A percentile compares a stretch with the other conserved stretches of the same genome.
phyloP scores from a whole-genome alignment of 2,113 vertebrate genomes.

The Pelobates fuscus region DNA sequence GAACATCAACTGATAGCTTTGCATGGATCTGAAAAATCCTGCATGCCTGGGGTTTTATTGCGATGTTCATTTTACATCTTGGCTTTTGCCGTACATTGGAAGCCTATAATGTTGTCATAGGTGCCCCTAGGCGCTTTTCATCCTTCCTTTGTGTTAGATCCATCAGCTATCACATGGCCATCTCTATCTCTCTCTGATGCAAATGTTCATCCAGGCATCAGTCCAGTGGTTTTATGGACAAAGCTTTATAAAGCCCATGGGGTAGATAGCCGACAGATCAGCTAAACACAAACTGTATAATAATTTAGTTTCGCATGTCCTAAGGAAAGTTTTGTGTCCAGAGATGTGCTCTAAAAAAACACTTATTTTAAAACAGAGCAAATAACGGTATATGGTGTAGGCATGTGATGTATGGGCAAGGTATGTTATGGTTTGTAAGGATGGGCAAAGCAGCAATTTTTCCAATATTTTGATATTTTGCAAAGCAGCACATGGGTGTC shows the following conservation, averaged over 20 bases:
- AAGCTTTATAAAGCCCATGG: slow-evolving; percentile 31
- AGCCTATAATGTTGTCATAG: slow-evolving; percentile 18
- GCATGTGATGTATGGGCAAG: too few relatives aligned
- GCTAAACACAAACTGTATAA: slow-evolving; percentile 18
- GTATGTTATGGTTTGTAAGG: too few relatives aligned
- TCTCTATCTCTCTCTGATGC: slow-evolving; percentile 16
- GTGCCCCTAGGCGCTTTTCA: slow-evolving; percentile 30
- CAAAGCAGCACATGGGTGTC: too few relatives aligned
- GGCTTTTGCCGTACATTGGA: slow-evolving; percentile 37
- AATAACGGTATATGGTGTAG: too few relatives aligned
- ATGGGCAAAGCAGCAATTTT: too few relatives aligned
- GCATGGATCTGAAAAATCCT: slow-evolving; percentile 39
- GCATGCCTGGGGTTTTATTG: slow-evolving; percentile 41
- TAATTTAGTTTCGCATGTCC: slow-evolving; percentile 1
- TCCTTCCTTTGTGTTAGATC: slow-evolving; percentile 18
- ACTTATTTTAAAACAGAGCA: too few relatives aligned
- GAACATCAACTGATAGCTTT: slow-evolving; percentile 36
- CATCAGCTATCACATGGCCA: slow-evolving; percentile 27
- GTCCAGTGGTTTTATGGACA: slow-evolving; percentile 33
- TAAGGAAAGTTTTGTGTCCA: background rate
- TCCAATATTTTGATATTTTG: too few relatives aligned
- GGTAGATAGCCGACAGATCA: slow-evolving; percentile 15
- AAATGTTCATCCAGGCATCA: slow-evolving; percentile 24
- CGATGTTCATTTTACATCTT: slow-evolving; percentile 30
- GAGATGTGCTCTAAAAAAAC: too few relatives aligned